phyloP scores from a whole-genome alignment of 1,140 invertebrate species.

The Sipha flava region DNA sequence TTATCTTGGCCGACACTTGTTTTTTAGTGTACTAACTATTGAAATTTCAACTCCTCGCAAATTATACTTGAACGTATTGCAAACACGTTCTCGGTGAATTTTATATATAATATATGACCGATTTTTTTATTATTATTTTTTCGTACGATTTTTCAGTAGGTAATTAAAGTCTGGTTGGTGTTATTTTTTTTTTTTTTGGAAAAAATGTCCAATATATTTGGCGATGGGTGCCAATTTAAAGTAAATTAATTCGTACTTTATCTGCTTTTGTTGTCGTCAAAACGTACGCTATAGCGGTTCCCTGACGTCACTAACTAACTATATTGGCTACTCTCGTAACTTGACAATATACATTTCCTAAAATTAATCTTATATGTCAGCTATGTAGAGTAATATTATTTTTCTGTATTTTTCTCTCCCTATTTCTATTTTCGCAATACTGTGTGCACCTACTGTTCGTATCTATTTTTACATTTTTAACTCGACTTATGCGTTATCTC shows the following conservation, averaged over 20 bases:
- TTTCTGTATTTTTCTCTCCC: not conserved
- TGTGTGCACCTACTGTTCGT: too few relatives aligned
- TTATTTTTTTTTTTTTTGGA: not conserved
- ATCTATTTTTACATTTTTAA: not conserved
- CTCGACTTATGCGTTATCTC: not conserved
- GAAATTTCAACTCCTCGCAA: not conserved
- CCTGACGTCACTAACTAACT: too few relatives aligned
- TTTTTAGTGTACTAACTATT: not conserved
- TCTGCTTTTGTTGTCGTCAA: not conserved
- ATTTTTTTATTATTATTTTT: not conserved
- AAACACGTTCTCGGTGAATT: not conserved
- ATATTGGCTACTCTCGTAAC: not conserved
- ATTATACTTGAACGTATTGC: not conserved
- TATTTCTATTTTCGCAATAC: not conserved
- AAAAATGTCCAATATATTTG: not conserved
- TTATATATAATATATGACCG: not conserved
- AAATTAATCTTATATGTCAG: not conserved
- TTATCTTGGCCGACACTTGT: not conserved
- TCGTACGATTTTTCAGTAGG: not conserved
- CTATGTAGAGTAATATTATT: not conserved
- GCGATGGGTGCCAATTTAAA: not conserved
- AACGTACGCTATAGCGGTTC: not conserved
- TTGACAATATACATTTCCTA: not conserved
- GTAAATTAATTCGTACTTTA: not conserved
- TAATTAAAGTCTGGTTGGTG: too few relatives aligned